A percentile compares a stretch with the other conserved stretches of the same genome.
These are phyloP conservation scores for Rhea pennata DNA, from an alignment of 2,113 vertebrate genomes.

Conservation along the genomic window DNA sequence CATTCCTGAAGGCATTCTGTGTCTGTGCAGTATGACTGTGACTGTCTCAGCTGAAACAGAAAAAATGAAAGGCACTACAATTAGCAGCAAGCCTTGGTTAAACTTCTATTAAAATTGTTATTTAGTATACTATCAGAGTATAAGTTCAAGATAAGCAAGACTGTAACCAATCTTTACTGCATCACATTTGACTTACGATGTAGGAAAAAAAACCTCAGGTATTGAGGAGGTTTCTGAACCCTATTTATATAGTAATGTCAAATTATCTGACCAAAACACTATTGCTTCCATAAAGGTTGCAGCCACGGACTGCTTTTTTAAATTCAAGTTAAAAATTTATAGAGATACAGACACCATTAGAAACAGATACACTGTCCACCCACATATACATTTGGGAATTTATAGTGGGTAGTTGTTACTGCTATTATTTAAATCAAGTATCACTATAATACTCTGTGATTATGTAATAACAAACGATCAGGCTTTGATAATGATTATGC, in stretches of 20 bases:
- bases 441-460: background rate
- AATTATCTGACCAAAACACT: background rate
- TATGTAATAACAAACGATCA: background rate
- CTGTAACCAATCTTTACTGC: background rate
- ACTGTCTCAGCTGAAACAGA: slow-evolving; percentile 90
- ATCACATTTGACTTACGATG: background rate
- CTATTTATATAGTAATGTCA: background rate
- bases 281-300: background rate
- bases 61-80: slow-evolving; percentile 51
- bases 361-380: background rate
- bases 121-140: background rate
- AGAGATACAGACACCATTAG: background rate
- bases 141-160: background rate
- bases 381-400: background rate
- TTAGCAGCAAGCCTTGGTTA: background rate
- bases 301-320: background rate
- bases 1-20: slow-evolving; percentile 95
- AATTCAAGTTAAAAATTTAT: background rate
- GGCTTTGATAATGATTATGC: background rate
- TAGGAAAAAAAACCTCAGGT: background rate
- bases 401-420: background rate
- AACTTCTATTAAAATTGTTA: background rate
- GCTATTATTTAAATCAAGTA: background rate
- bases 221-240: background rate
- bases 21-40: slow-evolving; percentile 98